A percentile compares a stretch with the other conserved stretches of the same genome.
Conservation (phyloP, 2,113 vertebrate genomes). For the Gobiocypris rarus region DNA sequence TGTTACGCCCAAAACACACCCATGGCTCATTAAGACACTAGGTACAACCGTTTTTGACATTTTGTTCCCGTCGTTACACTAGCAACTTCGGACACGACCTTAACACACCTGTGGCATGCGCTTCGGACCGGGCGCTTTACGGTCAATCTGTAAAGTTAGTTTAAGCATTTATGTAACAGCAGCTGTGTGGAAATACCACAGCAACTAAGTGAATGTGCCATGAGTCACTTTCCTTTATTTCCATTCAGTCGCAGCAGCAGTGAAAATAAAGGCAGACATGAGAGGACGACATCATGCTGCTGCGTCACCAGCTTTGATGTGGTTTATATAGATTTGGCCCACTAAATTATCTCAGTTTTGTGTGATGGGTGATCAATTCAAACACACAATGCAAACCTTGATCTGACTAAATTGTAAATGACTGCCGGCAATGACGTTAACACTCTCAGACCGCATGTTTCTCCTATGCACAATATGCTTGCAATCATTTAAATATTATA, state of each 20-base stretch:
- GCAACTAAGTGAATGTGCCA: slow-evolving; percentile 3
- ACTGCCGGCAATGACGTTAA: background rate
- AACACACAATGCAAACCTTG: too few species aligned
- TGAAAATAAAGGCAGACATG: slow-evolving; percentile 17
- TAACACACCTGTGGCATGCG: too few species aligned
- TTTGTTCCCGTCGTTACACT: too few species aligned
- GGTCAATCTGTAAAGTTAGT: background rate
- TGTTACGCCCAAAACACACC: too few species aligned
- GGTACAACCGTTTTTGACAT: too few species aligned
- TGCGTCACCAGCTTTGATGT: slow-evolving; percentile 8
- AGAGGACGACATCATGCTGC: background rate
- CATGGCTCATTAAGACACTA: too few species aligned
- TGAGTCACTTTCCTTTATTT: background rate
- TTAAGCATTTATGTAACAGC: background rate
- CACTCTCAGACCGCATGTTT: background rate
- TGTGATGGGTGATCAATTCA: too few species aligned
- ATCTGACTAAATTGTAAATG: slow-evolving; percentile 9
- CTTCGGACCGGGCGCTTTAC: too few species aligned
- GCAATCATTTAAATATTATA: too few species aligned
- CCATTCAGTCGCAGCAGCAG: slow-evolving; percentile 36
- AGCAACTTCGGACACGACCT: too few species aligned
- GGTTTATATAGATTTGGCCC: background rate
- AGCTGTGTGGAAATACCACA: background rate
- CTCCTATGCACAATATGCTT: background rate
- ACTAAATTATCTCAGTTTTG: background rate